Base-by-base conservation (phyloP, 2,797 vertebrate species). In the Diglossa cyanea region DNA sequence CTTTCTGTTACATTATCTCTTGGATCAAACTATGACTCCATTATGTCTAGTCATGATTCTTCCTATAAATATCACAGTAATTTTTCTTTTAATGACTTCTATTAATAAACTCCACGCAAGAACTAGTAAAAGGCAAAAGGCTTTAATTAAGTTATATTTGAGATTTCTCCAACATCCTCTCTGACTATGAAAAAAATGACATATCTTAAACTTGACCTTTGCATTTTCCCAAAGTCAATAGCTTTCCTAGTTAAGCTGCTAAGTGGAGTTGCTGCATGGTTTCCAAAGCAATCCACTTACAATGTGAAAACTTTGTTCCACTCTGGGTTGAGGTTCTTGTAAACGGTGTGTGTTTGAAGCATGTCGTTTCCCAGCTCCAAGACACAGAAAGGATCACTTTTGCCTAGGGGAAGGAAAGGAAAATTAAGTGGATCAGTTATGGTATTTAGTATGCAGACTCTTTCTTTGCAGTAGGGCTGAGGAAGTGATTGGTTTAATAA, bases 231-330 rank as follows among this genome's bases (percentile, higher is more conserved):
- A 48, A 96, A 93, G 88, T 90, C 68, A 9, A 75, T 66, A 77
- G 72, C 68, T 86, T 94, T 84, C 48, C 57, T 18, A 66, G 65
- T 40, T 58, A 74, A 80, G 68, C 78, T 86, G 54, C 50, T 63
- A 35, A 58, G 42, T 40, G 50, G 45, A 48, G 39, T 6, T 66
- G 35, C 61, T 44, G 82, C 45, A 5, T 19, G 55, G 54, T 75
- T 80, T 86, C 62, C 73, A 78, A 93, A 87, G 57, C 55, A 91
- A 94, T 72, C n/a, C 78, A 97, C 98, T 99, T 97, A 99, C 99
- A 99, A 98, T 2, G 99, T 99, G 80, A 99, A 98, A 63, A 98
- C 98, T 98, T 98, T 99, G 97, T 98, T 99, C 99, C 99, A 99
- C 93, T 99, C 99, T 2, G 99, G 99, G 93, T 99, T 99, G 86